Evolutionary conservation across 2,888 invertebrate species (phyloP).

Genomic region (Rhamphomyia laevipes): DNA sequence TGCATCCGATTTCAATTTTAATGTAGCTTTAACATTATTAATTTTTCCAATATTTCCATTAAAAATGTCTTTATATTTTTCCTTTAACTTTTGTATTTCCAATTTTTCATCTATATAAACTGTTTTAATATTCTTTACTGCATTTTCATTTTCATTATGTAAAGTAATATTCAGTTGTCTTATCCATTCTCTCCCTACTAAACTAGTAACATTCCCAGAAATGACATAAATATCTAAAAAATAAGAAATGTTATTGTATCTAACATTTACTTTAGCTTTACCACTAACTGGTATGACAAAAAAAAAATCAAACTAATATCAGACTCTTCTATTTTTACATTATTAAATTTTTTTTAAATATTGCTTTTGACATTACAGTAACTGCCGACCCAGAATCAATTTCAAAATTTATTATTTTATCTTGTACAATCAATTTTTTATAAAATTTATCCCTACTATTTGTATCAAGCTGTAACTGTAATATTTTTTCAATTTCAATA

Average conservation of each 20-base stretch:
- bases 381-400: neutral
- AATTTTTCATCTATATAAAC: no score
- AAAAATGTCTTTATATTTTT: neutral
- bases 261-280: neutral
- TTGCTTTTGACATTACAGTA: neutral
- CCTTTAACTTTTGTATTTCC: no score
- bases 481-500: neutral
- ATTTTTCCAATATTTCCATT: slow-evolving; percentile 6
- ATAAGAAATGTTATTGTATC: neutral
- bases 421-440: neutral
- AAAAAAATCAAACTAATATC: neutral
- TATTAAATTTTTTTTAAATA: neutral
- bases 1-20: slow-evolving; percentile 14
- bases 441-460: neutral
- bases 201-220: neutral
- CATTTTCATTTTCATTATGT: neutral
- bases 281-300: neutral
- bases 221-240: neutral
- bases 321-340: slow-evolving; percentile 10
- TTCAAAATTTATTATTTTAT: neutral
- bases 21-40: slow-evolving; percentile 8
- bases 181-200: neutral
- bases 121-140: no score
- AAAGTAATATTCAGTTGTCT: neutral
- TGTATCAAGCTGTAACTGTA: neutral